Conservation (phyloP, 2,888 invertebrate genomes). For the Heliconius ethilla region DNA sequence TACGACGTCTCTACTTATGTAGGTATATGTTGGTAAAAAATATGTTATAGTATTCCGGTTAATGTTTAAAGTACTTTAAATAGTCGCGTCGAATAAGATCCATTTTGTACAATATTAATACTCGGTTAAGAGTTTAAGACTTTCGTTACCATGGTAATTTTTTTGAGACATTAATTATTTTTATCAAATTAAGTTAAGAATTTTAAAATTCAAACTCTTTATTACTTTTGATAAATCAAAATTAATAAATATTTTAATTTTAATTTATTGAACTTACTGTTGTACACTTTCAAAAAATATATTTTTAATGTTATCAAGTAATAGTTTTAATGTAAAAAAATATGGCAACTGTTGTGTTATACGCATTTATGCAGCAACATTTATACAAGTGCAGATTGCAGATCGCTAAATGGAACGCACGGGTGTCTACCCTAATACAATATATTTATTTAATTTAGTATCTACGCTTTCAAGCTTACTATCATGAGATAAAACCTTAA, state of each 20-base stretch:
- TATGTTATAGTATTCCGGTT: not conserved
- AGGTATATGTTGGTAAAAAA: not conserved
- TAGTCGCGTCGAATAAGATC: not conserved
- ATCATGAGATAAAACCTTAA: conserved; percentile 35
- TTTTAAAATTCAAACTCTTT: not conserved
- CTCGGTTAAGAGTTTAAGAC: no score
- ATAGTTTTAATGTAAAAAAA: not conserved
- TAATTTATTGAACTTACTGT: not conserved
- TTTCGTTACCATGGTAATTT: no score
- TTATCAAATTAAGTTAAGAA: no score
- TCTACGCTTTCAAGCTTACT: not conserved
- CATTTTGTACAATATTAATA: not conserved
- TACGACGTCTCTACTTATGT: not conserved
- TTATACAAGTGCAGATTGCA: not conserved
- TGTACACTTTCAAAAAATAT: not conserved
- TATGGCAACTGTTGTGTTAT: not conserved
- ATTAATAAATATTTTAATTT: not conserved
- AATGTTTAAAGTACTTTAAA: not conserved
- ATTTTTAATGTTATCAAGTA: not conserved
- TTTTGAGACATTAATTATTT: not conserved
- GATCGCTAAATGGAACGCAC: conserved; percentile 10
- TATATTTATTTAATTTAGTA: conserved; percentile 5
- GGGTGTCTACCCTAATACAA: not conserved
- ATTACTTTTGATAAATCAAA: not conserved
- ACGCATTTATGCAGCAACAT: not conserved